Evolutionary conservation across 92 coral and sea anemone genomes (phyloP), one percentile per base, ranked within the genome.

Genomic region (Actinostola sp.): DNA sequence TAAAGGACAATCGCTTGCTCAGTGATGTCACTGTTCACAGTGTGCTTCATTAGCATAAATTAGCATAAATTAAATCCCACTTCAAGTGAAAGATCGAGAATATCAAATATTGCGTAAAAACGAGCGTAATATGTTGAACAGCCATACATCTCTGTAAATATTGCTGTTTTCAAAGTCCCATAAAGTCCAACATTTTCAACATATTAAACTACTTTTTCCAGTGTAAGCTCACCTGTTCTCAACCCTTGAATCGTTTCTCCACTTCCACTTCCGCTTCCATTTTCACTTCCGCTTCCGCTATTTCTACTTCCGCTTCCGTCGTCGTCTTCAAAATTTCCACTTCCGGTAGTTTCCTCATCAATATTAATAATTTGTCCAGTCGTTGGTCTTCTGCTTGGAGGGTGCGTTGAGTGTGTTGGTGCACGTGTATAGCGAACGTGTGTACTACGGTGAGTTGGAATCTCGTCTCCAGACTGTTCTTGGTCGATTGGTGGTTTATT

Each of bases 381-480:
- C 4, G 31, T 25, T 8, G 33, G 13, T 56, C 57, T 50, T 50
- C 27, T 50, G 3, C 57, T 50, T 50, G n/a, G n/a, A n/a, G n/a
- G n/a, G n/a, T n/a, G n/a, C n/a, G 63, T 8, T 30, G 4, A 29
- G 20, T 23, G 32, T 25, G 63, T 43, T n/a, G 23, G 44, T 38
- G 4, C 20, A 11, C 0, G 31, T 36, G 66, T 70, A 39, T 71
- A 50, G 49, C 66, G 42, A 19, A 11, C 14, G 39, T 13, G 46
- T 44, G 73, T 43, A 49, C 42, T 73, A 28, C 67, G 17, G 36
- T 63, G 66, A 9, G 75, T 65, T 13, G 75, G 66, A 35, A 17
- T 17, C 29, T 69, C 64, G 17, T 77, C 83, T 1, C 83, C 83
- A 16, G 83, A 77, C 38, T 77, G 65, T 29, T 76, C 82, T 54